Conservation (phyloP, 2,113 vertebrate genomes). For the Dermatemys mawii region DNA sequence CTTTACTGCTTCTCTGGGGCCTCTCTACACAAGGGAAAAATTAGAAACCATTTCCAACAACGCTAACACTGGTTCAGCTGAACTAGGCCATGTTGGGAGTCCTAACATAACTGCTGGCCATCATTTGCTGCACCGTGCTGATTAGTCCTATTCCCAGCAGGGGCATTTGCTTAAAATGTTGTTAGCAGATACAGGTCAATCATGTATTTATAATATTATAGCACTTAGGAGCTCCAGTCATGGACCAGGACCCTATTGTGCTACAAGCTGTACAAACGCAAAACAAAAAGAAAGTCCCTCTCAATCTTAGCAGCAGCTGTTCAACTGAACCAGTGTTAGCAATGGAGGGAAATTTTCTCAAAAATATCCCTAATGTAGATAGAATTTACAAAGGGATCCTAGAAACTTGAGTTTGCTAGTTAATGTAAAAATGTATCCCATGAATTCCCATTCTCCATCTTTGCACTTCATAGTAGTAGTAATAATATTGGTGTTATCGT, state of each 20-base stretch:
- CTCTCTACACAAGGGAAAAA: not conserved
- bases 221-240: not conserved
- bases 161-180: not conserved
- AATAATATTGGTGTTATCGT: not conserved
- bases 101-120: not conserved
- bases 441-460: not conserved
- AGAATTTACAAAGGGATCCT: not conserved
- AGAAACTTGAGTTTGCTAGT: not conserved
- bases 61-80: not conserved
- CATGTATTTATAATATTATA: not conserved
- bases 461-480: not conserved
- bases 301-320: not conserved
- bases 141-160: not conserved
- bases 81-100: not conserved
- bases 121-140: not conserved
- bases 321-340: not conserved
- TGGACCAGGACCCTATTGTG: not conserved
- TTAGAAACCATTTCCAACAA: not conserved
- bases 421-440: not conserved
- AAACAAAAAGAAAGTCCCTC: not conserved
- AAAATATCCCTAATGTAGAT: not conserved
- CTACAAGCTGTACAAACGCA: not conserved
- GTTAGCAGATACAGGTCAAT: not conserved
- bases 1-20: not conserved
- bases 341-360: not conserved